phyloP scores from a whole-genome alignment of 2,888 invertebrate species.

The Perizoma flavofasciatum region DNA sequence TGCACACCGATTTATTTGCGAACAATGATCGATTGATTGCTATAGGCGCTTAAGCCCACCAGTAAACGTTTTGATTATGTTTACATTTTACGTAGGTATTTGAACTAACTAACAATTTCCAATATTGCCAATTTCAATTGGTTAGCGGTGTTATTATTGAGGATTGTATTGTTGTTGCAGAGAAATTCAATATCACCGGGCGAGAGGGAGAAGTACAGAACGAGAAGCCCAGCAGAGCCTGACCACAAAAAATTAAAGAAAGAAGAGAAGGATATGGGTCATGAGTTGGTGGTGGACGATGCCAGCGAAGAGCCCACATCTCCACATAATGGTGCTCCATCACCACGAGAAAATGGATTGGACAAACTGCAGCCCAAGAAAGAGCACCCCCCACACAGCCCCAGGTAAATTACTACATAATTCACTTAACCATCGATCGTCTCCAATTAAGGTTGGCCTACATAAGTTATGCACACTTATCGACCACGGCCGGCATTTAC shows the following conservation, averaged over 20 bases:
- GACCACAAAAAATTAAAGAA: slow-evolving; percentile 90
- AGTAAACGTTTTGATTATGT: slow-evolving; percentile 81
- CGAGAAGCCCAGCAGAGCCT: slow-evolving; percentile 89
- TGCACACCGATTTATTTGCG: slow-evolving; percentile 82
- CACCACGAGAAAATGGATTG: slow-evolving; percentile 94
- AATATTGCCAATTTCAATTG: slow-evolving; percentile 51
- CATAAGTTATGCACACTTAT: slow-evolving; percentile 16
- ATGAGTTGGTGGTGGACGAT: slow-evolving; percentile 97
- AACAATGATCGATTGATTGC: slow-evolving; percentile 83
- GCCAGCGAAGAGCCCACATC: slow-evolving; percentile 95
- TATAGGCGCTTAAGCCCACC: slow-evolving; percentile 71
- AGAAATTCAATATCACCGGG: slow-evolving; percentile 94
- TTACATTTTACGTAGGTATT: slow-evolving; percentile 66
- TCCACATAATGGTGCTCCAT: slow-evolving; percentile 93
- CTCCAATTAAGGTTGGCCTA: slow-evolving; percentile 9
- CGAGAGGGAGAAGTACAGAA: slow-evolving; percentile 92
- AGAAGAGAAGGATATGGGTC: slow-evolving; percentile 92
- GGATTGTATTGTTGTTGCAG: slow-evolving; percentile 77
- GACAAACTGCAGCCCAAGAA: slow-evolving; percentile 91
- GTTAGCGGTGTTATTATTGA: slow-evolving; percentile 43
- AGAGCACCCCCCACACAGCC: slow-evolving; percentile 89
- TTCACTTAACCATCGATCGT: slow-evolving; percentile 19
- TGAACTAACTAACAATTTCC: slow-evolving; percentile 62
- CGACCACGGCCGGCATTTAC: neutral
- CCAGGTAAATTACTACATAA: slow-evolving; percentile 60